Evolutionary conservation across 2,113 vertebrate genomes (phyloP), one percentile per base, ranked within the genome.

Genomic region (Alligator mississippiensis): DNA sequence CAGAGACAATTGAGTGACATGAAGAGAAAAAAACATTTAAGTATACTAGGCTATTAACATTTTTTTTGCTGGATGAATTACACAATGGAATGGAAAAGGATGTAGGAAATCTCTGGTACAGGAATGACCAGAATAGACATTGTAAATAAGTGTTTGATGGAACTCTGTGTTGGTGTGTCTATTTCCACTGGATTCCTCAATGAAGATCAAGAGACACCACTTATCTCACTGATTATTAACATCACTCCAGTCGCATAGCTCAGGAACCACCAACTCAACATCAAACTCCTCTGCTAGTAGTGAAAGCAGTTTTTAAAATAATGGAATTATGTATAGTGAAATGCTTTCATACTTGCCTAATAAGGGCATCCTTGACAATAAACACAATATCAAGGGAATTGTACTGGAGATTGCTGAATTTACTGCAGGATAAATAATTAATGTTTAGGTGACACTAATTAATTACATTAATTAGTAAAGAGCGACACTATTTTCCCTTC

Each of bases 341-440:
- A 59, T 81, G 85, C 78, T 64, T 66, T 75, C 2, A 17, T 8
- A 4, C 0, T 2, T 34, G 30, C 57, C 80, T 85, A 70, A n/a
- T 87, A 62, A 91, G 6, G 34, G 77, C 25, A 72, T 94, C 63
- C 3, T 0, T 85, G 60, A 28, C 84, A 85, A 84, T 77, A 83
- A 85, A 80, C 38, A 21, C 28, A n/a, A 64, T 2, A 6, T 64
- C 61, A 60, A 27, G 80, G 82, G 85, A 95, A 16, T 85, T 92
- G 80, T 77, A 25, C 58, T 30, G 75, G 61, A 47, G 89, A 61
- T 81, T 81, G 82, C 75, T 61, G 75, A 95, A 72, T 93, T 92
- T 92, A 47, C 76, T 88, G 80, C 28, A n/a, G 64, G 78, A 93
- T 96, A 95, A 94, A 96, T 95, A 92, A 97, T 93, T 95, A 82